Conservation (phyloP, 2,113 vertebrate genomes). For the Lamprologus sp. region DNA sequence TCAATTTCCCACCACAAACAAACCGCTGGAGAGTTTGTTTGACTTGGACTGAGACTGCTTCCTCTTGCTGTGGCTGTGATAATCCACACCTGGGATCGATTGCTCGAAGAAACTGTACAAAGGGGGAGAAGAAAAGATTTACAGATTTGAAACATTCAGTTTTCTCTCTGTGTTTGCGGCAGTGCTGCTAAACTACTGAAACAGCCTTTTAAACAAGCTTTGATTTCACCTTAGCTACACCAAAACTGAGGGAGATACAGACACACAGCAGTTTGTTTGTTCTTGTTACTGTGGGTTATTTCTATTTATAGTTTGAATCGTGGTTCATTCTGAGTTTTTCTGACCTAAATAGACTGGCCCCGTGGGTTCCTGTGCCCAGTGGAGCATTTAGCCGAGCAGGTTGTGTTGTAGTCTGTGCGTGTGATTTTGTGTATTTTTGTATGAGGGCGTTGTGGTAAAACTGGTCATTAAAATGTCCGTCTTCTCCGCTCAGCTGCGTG, state of each 20-base stretch:
- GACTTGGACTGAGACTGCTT: not conserved
- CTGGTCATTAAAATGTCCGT: not conserved
- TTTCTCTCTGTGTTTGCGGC: not conserved
- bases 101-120: accelerated
- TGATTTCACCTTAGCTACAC: not conserved
- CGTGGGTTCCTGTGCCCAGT: not conserved
- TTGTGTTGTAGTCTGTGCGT: not conserved
- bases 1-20: not conserved
- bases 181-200: not conserved
- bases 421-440: not conserved
- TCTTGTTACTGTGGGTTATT: not conserved
- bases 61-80: not conserved
- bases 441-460: not conserved
- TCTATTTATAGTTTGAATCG: not conserved
- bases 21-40: not conserved
- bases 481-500: not conserved
- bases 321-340: not conserved
- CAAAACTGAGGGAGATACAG: not conserved
- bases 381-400: not conserved
- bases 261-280: not conserved
- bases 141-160: accelerated
- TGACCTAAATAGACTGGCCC: not conserved
- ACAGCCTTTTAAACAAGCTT: not conserved
- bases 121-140: not conserved
- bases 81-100: not conserved